Base-by-base conservation (phyloP, 2,113 vertebrate genomes). In the Triplophysa tibetana region DNA sequence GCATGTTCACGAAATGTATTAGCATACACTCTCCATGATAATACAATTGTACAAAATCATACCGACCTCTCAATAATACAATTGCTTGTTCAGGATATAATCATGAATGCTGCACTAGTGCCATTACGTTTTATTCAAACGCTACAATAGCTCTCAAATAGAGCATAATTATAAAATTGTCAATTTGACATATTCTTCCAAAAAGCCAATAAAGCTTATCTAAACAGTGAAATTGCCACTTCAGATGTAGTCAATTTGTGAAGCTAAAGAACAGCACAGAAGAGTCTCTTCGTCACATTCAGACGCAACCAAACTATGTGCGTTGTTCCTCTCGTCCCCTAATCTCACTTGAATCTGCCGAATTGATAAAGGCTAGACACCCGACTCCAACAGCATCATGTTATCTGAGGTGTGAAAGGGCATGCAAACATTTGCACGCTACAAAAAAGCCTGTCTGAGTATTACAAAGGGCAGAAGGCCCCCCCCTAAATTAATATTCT, bases 341-440 rank as follows among this genome's bases (percentile, higher is more conserved):
- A 82, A 88, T 92, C 93, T 93, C 79, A 87, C 86, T 79, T 89
- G 94, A 95, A 95, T 95, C 94, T 93, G 89, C 92, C 89, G 92
- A 89, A 90, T 90, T 91, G 93, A 95, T 95, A 94, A 92, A 83
- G 91, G 89, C 91, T 92, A 95, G 94, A 94, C 93, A 93, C 91
- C 93, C 90, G 94, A 95, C 93, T 96, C 93, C 93, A 92, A 87
- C 91, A 89, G 90, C 88, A 88, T 83, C 66, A 24, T 82, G 89
- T 96, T 96, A 95, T 97, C 95, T 73, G 81, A 82, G 85, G 87
- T 88, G 89, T 90, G 91, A 91, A 94, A 93, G 10, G 90, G 90
- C 90, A 92, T 90, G 89, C 88, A 92, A 79, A 75, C 29, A 41
- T 12, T 63, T 52, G 52, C 62, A 56, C 43, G 66, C 12, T 87